These are phyloP conservation scores for Odontamblyopus lacepedii DNA, from an alignment of 2,797 vertebrate genomes.

Conservation along the genomic window DNA sequence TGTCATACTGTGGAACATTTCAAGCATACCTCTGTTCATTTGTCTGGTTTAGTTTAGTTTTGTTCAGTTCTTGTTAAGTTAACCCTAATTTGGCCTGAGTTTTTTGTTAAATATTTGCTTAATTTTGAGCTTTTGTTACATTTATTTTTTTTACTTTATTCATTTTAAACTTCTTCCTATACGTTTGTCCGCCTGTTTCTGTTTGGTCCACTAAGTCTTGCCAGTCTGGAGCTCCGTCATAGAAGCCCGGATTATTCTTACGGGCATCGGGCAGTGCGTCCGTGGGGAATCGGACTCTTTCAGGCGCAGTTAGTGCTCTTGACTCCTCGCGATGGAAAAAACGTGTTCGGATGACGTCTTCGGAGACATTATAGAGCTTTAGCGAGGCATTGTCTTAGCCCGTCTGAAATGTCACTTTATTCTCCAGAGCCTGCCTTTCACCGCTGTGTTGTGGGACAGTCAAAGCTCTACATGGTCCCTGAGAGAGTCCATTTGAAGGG, in stretches of 20 bases:
- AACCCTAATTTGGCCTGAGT: too few relatives aligned
- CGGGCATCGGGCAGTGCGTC: slow-evolving; percentile 76
- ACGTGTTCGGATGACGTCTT: slow-evolving; percentile 80
- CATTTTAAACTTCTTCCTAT: too few relatives aligned
- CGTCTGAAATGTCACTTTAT: slow-evolving; percentile 79
- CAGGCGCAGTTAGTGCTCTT: slow-evolving; percentile 85
- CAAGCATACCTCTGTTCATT: too few relatives aligned
- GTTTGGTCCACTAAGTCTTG: slow-evolving; percentile 31
- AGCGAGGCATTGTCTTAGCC: slow-evolving; percentile 76
- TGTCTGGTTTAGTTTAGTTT: too few relatives aligned
- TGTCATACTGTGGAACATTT: too few relatives aligned
- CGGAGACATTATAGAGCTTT: slow-evolving; percentile 79
- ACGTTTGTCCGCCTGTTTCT: too few relatives aligned
- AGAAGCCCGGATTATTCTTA: slow-evolving; percentile 81
- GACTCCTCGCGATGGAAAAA: slow-evolving; percentile 85
- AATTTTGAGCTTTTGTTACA: too few relatives aligned
- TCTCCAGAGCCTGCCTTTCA: slow-evolving; percentile 76
- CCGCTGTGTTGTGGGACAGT: slow-evolving; percentile 55
- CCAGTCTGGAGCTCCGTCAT: slow-evolving; percentile 58
- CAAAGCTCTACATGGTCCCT: slow-evolving; percentile 55
- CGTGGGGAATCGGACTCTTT: slow-evolving; percentile 76
- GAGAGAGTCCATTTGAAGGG: slow-evolving; percentile 56
- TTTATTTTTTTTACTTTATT: too few relatives aligned
- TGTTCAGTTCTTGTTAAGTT: too few relatives aligned
- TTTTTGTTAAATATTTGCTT: too few relatives aligned